Percentiles rank a stretch among this genome's conserved stretches.
Conservation (phyloP, 2,797 vertebrate species). For the Acanthornis magna region DNA sequence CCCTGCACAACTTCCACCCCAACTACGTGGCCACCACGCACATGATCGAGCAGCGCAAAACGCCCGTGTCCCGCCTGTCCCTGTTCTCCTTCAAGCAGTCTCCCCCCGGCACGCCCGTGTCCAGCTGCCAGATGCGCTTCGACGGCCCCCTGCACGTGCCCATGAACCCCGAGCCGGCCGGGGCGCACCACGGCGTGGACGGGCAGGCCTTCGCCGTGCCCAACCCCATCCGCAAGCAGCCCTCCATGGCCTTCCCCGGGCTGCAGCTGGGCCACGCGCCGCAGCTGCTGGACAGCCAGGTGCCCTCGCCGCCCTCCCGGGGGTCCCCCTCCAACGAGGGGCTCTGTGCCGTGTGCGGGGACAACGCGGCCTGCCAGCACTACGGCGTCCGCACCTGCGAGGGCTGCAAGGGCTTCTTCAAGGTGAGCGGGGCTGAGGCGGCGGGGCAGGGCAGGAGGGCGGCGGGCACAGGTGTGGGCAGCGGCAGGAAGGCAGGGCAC, state of each 20-base stretch:
- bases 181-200: constrained; percentile 88
- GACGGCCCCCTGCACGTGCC: constrained; percentile 94
- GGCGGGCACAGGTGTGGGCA: background rate
- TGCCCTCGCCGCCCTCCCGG: constrained; percentile 93
- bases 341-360: constrained; percentile 95
- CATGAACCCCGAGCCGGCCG: constrained; percentile 89
- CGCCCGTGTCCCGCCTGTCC: constrained; percentile 93
- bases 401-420: constrained; percentile 98
- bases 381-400: constrained; percentile 97
- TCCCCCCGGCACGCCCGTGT: constrained; percentile 93
- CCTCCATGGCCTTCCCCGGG: constrained; percentile 89
- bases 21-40: constrained; percentile 95
- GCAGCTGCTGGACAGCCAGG: constrained; percentile 93
- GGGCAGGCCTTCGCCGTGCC: constrained; percentile 92
- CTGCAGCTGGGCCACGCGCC: constrained; percentile 93
- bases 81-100: constrained; percentile 99
- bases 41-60: constrained; percentile 95
- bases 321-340: constrained; percentile 97
- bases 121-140: constrained; percentile 99
- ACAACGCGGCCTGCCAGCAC: constrained; percentile 98
- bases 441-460: background rate
- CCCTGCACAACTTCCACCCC: constrained; percentile 96
- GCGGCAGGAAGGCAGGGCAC: background rate
- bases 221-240: constrained; percentile 90
- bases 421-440: constrained; percentile 74